These are phyloP conservation scores for Ceratoteleas bidentatus DNA, from an alignment of 1,140 invertebrate species.

Conservation along the genomic window DNA sequence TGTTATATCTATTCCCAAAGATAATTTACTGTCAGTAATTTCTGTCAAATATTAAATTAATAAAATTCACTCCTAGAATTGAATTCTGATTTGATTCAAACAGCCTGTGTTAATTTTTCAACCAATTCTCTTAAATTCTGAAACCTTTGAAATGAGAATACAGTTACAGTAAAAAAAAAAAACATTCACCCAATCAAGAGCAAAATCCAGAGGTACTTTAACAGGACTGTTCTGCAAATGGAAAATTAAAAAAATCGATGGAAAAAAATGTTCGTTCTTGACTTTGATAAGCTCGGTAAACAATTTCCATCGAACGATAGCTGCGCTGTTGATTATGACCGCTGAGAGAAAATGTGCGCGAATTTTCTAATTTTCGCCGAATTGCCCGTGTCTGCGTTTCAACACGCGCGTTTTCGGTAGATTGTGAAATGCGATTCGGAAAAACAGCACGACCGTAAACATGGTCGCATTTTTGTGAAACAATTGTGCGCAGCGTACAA, in stretches of 20 bases:
- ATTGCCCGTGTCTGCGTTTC: constrained; percentile 9
- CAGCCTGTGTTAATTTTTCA: too few species aligned
- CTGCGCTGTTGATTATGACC: constrained; percentile 8
- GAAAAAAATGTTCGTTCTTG: not conserved
- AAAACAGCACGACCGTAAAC: not conserved
- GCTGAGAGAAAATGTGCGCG: constrained; percentile 12
- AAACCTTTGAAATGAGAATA: not conserved
- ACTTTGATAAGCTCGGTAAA: not conserved
- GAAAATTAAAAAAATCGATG: too few species aligned
- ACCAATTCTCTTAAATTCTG: too few species aligned
- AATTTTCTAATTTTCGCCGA: constrained; percentile 41
- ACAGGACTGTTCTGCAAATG: not conserved
- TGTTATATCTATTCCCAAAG: too few species aligned
- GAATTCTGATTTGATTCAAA: too few species aligned
- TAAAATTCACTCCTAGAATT: too few species aligned
- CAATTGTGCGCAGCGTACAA: not conserved
- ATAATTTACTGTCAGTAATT: too few species aligned
- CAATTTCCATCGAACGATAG: too few species aligned
- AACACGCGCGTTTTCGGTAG: constrained; percentile 4
- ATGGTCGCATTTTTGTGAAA: constrained; percentile 12
- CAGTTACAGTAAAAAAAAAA: not conserved
- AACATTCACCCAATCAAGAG: too few species aligned
- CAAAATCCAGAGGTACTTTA: too few species aligned
- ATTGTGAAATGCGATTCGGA: constrained; percentile 7
- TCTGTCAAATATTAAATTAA: too few species aligned